Base-by-base conservation (phyloP, 2,888 invertebrate species). In the Stenurella melanura region DNA sequence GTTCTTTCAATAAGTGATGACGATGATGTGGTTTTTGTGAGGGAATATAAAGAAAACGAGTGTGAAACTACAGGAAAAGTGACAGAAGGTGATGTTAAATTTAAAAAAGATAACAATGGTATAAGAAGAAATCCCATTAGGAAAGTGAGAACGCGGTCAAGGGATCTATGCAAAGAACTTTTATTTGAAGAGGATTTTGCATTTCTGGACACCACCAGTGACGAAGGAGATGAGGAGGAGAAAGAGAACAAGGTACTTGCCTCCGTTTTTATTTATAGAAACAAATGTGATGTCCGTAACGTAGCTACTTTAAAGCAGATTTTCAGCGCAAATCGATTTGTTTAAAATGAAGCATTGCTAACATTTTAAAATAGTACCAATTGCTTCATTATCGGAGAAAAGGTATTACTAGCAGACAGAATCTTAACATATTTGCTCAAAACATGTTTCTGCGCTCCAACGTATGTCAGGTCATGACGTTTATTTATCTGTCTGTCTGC, bases 101-200 rank as follows among this genome's bases (percentile, higher is more conserved):
- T n/a, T 7, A 67, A 10, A 11, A 54, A 54, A n/a, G 17, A 0
- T 38, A 34, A 38, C 56, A 75, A 61, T 21, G 57, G 67, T 34
- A 78, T 83, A 12, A 75, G 85, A 64, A 81, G 85, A 56, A 85
- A 85, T 71, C 85, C 85, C 9, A 77, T 81, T 12, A 77, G 85
- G 50, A 81, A 76, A 38, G 82, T 78, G 1, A 81, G 85, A 63
- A 81, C 75, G 42, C 79, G 75, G 26, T 78, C 76, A 15, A 78
- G 74, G 61, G 75, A 80, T 73, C 72, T 82, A 1, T 75, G 80
- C 21, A 81, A 82, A 26, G 83, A 85, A 30, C 74, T 80, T 19
- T 73, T 84, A 9, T 78, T 80, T 18, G 85, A 83, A 63, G 83
- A 84, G 57, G 85, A 85, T 67, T 84, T 85, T 58, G 82, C 76